Evolutionary conservation across 2,113 vertebrate species (phyloP), one percentile per base, ranked within the genome.

Genomic region (Odontophorus gujanensis): DNA sequence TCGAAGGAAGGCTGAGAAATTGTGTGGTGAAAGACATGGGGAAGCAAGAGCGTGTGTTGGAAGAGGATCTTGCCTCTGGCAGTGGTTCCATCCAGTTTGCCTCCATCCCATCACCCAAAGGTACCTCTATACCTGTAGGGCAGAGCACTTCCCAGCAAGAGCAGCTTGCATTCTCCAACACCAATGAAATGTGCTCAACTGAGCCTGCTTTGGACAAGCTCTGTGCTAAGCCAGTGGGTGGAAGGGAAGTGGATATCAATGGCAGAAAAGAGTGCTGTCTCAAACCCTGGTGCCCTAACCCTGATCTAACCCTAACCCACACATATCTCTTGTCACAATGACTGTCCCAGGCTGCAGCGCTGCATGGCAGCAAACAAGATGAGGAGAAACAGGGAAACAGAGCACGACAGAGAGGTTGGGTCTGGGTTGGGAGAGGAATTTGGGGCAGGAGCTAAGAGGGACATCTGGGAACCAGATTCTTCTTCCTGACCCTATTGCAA

Each of bases 401-500:
- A 89, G 30, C 62, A 32, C 38, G 17, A 71, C 53, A 81, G 30
- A 72, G 43, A 87, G 30, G 18, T 0, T 90, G 83, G 32, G 20
- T 40, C 81, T 93, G 71, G 21, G 9, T 13, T 68, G 45, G 47
- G 47, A 62, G 53, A 90, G 45, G 82, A 96, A 90, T 94, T 94
- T 81, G 53, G 32, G 75, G 40, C 77, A 89, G 62, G 43, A 90
- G 53, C n/a, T 92, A 13, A 19, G 14, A 90, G 73, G 83, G 62
- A 90, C 89, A 93, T 94, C 81, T 96, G 95, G 69, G 28, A 95
- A 42, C 89, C 92, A 95, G 87, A 91, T 85, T 84, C 73, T 78
- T 75, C 71, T 82, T 38, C 66, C 42, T 40, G 45, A 93, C 81
- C 45, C 25, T 34, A 10, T 28, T 82, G 71, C 84, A 59, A 83